Base-by-base conservation (phyloP, 2,888 invertebrate species). In the Muschampia plurimacula region DNA sequence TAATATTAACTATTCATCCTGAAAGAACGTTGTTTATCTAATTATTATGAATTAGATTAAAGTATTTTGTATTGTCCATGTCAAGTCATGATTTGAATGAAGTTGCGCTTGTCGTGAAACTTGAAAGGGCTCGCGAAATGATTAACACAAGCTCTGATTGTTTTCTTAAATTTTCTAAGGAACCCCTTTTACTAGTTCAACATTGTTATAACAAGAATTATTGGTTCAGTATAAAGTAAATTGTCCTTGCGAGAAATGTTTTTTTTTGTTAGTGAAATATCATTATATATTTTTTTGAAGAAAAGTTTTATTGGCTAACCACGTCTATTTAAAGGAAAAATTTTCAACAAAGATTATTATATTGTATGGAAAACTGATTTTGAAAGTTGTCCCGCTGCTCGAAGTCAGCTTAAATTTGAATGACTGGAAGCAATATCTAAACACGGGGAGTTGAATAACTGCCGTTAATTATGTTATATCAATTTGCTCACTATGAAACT, bases 11-110 rank as follows among this genome's bases (percentile, higher is more conserved):
- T 63, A 39, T 28, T 41, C 41, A 55, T 10, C 44, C 13, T 39
- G 60, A 57, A 41, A 28, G 9, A 57, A 64, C 6, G 32, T 64
- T 64, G 69, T 64, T 70, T 70, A 57, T 70, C 69, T 70, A 15
- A 52, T 52, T 52, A 52, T 70, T 57, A 44, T 64, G 44, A 70
- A 64, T 70, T 64, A 69, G 64, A 55, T 70, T 57, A 64, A 15
- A 44, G n/a, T 15, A n/a, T 36, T 66, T 66, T 66, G 66, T 66
- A 66, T 69, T 69, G 52, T 22, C 39, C 22, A 39, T 22, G 52
- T 28, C 22, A n/a, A n/a, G n/a, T n/a, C 63, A 55, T 64, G 41
- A 64, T 68, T 68, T 60, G 36, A 60, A 68, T 57, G 32, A 44
- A 57, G 57, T 64, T 57, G 12, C 44, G 10, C 57, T 57, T 70